Base-by-base conservation (phyloP, 1,140 invertebrate genomes). In the Semibalanus balanoides region DNA sequence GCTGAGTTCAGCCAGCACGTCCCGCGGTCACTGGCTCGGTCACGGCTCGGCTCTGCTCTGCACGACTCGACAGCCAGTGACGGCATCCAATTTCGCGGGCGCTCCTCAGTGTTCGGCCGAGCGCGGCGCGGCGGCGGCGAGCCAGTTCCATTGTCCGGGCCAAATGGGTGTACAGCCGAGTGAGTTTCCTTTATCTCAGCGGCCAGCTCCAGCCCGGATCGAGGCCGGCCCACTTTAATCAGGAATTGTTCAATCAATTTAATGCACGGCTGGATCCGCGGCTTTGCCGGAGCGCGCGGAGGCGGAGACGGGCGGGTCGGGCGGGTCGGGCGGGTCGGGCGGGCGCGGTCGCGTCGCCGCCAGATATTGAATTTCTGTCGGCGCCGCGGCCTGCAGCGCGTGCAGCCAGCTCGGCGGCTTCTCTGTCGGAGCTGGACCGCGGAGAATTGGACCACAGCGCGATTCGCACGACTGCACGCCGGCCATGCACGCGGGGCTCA, bases 231-330 rank as follows among this genome's bases (percentile, higher is more conserved):
- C 51, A 64, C 51, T 64, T 64, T 64, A 64, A 64, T 64, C 51
- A 64, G 51, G 51, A 64, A 64, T 64, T 64, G 51, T 64, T 64
- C 51, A 64, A 64, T 64, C 51, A 64, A 64, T 64, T 64, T 64
- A 64, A 64, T 64, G 51, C 51, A 64, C 51, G 51, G 51, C 51
- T 64, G 51, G 22, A 64, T 64, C 51, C 51, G 51, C 14, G 22
- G 51, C 51, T 25, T 64, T 25, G 35, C 35, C 35, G 35, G 35
- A 17, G 35, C 35, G 35, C 35, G 35, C 5, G 17, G 14, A 19
- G 7, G 51, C 11, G 1, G 51, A 64, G n/a, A n/a, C n/a, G n/a
- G n/a, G n/a, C n/a, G n/a, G n/a, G n/a, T n/a, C n/a, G n/a, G n/a
- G n/a, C n/a, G n/a, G n/a, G n/a, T n/a, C n/a, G n/a, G n/a, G n/a